phyloP scores from a whole-genome alignment of 2,113 vertebrate species.

The Pelvicachromis taeniatus region DNA sequence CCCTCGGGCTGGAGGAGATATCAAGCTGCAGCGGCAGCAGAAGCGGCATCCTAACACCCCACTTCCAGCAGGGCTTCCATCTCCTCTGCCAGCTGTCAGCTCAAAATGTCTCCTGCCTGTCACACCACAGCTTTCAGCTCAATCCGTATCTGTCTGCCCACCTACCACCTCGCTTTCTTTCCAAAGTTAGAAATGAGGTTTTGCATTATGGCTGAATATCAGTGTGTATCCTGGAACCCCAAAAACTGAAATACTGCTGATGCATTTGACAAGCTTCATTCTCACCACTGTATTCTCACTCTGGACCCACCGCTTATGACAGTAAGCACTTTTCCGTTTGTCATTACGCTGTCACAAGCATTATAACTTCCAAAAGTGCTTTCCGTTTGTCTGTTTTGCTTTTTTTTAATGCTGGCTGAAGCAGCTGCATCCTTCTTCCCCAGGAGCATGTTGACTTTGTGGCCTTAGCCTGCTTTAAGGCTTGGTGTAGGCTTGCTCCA shows the following conservation, averaged over 20 bases:
- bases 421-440: slow-evolving; percentile 23
- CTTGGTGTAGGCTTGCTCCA: slow-evolving; percentile 26
- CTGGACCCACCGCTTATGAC: neutral
- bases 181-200: slow-evolving; percentile 2
- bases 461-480: slow-evolving; percentile 38
- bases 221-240: neutral
- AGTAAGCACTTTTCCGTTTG: slow-evolving; percentile 30
- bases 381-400: slow-evolving; percentile 1
- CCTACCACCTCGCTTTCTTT: neutral
- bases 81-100: slow-evolving; percentile 58
- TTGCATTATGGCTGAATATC: neutral
- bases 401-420: neutral
- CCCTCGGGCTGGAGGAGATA: slow-evolving; percentile 29
- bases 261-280: slow-evolving; percentile 19
- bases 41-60: slow-evolving; percentile 16
- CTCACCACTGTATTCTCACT: slow-evolving; percentile 10
- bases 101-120: slow-evolving; percentile 40
- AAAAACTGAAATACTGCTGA: slow-evolving; percentile 26
- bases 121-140: slow-evolving; percentile 31
- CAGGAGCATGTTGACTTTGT: slow-evolving; percentile 21
- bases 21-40: slow-evolving; percentile 36
- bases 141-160: neutral
- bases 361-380: neutral
- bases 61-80: slow-evolving; percentile 35
- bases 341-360: slow-evolving; percentile 8